These are phyloP conservation scores for Galeruca laticollis DNA, from an alignment of 2,888 invertebrate genomes.

Conservation along the genomic window DNA sequence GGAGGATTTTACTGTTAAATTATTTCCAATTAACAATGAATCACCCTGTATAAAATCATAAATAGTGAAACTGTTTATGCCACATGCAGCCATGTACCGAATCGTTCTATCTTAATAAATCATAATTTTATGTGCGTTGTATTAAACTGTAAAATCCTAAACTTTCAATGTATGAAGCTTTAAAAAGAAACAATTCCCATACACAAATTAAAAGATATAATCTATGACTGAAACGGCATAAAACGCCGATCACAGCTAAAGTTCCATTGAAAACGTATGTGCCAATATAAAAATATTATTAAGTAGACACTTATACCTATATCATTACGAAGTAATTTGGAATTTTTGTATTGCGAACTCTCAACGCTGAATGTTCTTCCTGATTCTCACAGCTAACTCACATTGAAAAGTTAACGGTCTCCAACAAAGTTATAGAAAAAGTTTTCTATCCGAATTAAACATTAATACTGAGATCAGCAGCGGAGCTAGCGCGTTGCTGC, in stretches of 20 bases:
- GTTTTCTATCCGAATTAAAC: slow-evolving; percentile 6
- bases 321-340: slow-evolving; percentile 39
- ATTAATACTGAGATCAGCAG: not conserved
- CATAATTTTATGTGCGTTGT: not conserved
- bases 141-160: slow-evolving; percentile 8
- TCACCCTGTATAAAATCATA: no score
- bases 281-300: slow-evolving; percentile 38
- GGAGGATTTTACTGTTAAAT: no score
- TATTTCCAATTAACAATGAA: no score
- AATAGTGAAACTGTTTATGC: no score
- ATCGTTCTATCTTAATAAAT: not conserved
- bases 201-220: slow-evolving; percentile 3
- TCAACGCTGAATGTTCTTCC: slow-evolving; percentile 23
- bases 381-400: slow-evolving; percentile 26
- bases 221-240: not conserved
- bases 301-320: slow-evolving; percentile 37
- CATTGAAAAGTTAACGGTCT: slow-evolving; percentile 24
- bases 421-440: slow-evolving; percentile 11
- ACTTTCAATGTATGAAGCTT: not conserved
- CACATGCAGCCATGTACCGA: not conserved
- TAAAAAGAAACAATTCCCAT: not conserved
- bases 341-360: slow-evolving; percentile 23
- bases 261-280: slow-evolving; percentile 3
- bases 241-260: not conserved
- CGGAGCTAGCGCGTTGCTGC: no score